Evolutionary conservation across 2,888 invertebrate species (phyloP), one percentile per base, ranked within the genome.

Genomic region (Habroteleia sp.): DNA sequence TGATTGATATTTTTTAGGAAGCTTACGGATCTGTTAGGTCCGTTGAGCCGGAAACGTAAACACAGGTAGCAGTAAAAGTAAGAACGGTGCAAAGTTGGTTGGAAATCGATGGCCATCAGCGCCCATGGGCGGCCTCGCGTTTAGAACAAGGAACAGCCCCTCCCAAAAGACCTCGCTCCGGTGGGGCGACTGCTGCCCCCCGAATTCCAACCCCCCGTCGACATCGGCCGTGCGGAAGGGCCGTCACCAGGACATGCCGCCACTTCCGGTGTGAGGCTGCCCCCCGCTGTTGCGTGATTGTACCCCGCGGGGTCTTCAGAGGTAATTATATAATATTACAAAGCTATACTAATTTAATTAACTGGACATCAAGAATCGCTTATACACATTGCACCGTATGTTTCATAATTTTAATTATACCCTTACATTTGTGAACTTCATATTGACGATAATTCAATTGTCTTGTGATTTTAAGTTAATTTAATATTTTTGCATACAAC

Each of bases 101-200:
- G 84, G 82, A 87, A 87, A 88, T 87, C 88, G 86, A 88, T 88
- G 88, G 88, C 88, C 87, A 89, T 87, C 89, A 90, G 91, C 91
- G 93, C 94, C 93, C 95, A 96, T 96, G 96, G 96, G 94, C 92
- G 95, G 96, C 92, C 93, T 96, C 94, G 95, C 94, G 91, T 96
- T 96, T 94, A 96, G 94, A 91, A 96, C 96, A 90, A 95, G 96
- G 91, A 97, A 97, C 92, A 96, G 95, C 92, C 97, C 97, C 92
- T 96, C 96, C 91, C 96, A 96, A 92, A 96, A 96, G 93, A 97
- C 97, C 91, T 96, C 96, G 90, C 94, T 97, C 88, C 94, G 97
- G 91, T 97, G 97, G 97, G 96, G 96, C 90, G 97, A 97, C 92
- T 96, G 96, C 91, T 97, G 96, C 91, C 89, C 88, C 84, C 85